Conservation (phyloP, 2,888 invertebrate species). For the Noctuana brunneofusca region DNA sequence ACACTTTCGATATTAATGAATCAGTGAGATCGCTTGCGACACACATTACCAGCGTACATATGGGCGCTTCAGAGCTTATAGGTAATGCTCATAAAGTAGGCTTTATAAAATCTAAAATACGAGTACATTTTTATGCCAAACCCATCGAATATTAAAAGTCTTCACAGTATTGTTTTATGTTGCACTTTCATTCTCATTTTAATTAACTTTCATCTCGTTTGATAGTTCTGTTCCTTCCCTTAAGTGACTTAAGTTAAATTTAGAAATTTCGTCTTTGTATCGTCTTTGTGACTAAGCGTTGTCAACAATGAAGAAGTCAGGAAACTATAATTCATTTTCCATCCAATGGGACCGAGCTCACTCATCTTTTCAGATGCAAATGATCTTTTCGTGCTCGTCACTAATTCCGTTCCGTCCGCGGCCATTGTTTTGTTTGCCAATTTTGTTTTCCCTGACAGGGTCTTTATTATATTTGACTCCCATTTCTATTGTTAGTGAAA, state of each 20-base stretch:
- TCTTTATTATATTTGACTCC: constrained; percentile 11
- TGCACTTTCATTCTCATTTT: no score
- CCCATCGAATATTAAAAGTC: no score
- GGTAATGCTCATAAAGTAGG: no score
- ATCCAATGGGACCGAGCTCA: constrained; percentile 3
- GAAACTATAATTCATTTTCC: constrained; percentile 5
- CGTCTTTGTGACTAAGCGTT: background rate
- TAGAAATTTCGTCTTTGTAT: background rate
- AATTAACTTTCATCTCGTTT: background rate
- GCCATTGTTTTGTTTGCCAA: constrained; percentile 20
- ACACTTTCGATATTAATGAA: no score
- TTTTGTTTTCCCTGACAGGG: background rate
- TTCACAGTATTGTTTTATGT: no score
- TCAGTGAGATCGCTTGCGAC: no score
- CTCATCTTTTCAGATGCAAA: constrained; percentile 40
- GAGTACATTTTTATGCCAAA: no score
- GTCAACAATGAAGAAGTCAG: background rate
- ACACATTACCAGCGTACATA: no score
- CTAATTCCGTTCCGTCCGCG: constrained; percentile 34
- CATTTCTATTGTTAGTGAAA: constrained; percentile 2
- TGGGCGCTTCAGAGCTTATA: no score
- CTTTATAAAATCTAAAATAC: no score
- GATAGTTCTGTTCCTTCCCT: background rate
- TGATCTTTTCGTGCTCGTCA: constrained; percentile 37
- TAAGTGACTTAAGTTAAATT: background rate